phyloP scores from a whole-genome alignment of 2,888 invertebrate genomes.

The Flexamia atlantica region DNA sequence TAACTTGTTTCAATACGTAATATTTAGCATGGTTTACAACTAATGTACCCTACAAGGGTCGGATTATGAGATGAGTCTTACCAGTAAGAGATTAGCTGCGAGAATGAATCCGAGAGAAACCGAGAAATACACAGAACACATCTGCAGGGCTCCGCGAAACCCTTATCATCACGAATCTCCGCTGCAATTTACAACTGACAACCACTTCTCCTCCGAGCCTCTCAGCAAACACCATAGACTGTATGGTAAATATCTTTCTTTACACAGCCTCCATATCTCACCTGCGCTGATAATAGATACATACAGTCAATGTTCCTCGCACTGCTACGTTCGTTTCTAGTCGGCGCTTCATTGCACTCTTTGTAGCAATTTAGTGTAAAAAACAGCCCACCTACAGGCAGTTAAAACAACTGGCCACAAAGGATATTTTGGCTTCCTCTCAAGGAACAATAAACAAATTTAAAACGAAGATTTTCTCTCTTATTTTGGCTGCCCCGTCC shows the following conservation, averaged over 20 bases:
- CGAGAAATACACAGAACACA: slow-evolving; percentile 30
- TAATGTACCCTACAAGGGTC: neutral
- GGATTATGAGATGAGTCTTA: slow-evolving; percentile 18
- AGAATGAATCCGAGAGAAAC: slow-evolving; percentile 37
- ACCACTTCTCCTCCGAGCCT: neutral
- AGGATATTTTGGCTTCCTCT: too few relatives aligned
- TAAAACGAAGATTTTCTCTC: too few relatives aligned
- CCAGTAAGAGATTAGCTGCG: slow-evolving; percentile 22
- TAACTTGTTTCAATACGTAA: neutral
- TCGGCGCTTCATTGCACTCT: too few relatives aligned
- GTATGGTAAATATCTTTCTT: slow-evolving; percentile 24
- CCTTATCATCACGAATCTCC: slow-evolving; percentile 48
- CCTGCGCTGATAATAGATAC: neutral
- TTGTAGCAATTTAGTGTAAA: too few relatives aligned
- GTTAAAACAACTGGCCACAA: too few relatives aligned
- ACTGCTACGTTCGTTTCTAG: neutral
- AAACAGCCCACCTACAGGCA: too few relatives aligned
- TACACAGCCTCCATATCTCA: slow-evolving; percentile 5
- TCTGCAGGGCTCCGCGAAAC: slow-evolving; percentile 21
- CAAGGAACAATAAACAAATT: too few relatives aligned
- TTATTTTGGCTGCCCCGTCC: too few relatives aligned
- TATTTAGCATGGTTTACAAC: neutral
- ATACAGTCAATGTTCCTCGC: neutral
- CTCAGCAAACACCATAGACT: slow-evolving; percentile 17
- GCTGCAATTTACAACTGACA: slow-evolving; percentile 49